phyloP scores from a whole-genome alignment of 2,113 vertebrate genomes.

The Lophius piscatorius region DNA sequence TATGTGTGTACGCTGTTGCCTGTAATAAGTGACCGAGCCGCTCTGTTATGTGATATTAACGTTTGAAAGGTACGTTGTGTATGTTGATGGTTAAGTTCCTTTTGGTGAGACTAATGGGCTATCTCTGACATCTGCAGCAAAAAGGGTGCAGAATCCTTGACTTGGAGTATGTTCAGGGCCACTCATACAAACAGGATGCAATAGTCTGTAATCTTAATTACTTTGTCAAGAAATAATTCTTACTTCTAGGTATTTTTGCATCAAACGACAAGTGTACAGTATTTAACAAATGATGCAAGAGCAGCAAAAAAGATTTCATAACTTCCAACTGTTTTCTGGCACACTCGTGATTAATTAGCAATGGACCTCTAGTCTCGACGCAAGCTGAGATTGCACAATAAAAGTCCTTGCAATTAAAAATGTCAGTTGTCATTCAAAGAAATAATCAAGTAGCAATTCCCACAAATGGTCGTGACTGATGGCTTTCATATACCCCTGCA shows the following conservation, averaged over 20 bases:
- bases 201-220: too few species aligned
- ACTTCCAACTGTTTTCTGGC: too few species aligned
- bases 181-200: not conserved
- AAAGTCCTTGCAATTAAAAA: slow-evolving; percentile 2
- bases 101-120: not conserved
- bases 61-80: not conserved
- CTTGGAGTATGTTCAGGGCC: not conserved
- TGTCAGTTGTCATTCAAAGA: not conserved
- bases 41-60: too few species aligned
- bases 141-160: too few species aligned
- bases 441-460: slow-evolving; percentile 12
- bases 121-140: not conserved
- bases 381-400: slow-evolving; percentile 9
- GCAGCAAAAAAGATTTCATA: too few species aligned
- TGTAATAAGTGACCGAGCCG: too few species aligned
- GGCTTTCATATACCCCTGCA: too few species aligned
- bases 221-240: not conserved
- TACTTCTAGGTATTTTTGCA: not conserved
- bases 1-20: too few species aligned
- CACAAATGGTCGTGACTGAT: slow-evolving; percentile 3
- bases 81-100: not conserved
- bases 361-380: not conserved
- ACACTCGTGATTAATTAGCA: too few species aligned
- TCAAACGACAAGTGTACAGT: not conserved
- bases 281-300: slow-evolving; percentile 5